phyloP scores from a whole-genome alignment of 1,140 invertebrate genomes.

The Drosophila prosaltans region DNA sequence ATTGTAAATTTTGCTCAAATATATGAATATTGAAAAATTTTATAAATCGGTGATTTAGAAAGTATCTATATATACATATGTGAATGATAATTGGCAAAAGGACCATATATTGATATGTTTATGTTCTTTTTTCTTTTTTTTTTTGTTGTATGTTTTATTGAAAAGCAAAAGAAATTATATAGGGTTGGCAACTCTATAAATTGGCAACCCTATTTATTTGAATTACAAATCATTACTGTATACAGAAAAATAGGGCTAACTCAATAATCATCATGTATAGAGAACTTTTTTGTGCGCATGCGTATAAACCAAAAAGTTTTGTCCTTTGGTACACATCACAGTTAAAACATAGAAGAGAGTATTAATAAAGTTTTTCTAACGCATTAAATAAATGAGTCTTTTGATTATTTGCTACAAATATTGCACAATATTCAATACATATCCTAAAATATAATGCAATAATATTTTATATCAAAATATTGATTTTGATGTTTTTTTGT shows the following conservation, averaged over 20 bases:
- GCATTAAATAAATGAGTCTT: conserved; percentile 53
- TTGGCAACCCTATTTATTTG: conserved; percentile 61
- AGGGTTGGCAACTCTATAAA: background rate
- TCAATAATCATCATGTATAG: conserved; percentile 77
- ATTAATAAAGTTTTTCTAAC: conserved; percentile 60
- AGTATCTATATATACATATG: no score
- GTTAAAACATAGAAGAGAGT: conserved; percentile 68
- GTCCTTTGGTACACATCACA: conserved; percentile 72
- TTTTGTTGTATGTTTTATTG: background rate
- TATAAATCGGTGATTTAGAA: no score
- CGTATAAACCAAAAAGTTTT: conserved; percentile 56
- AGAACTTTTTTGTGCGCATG: conserved; percentile 75
- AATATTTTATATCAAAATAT: conserved; percentile 57
- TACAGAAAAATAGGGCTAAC: conserved; percentile 78
- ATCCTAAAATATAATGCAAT: conserved; percentile 70
- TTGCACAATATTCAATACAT: conserved; percentile 64
- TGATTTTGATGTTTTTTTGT: conserved; percentile 54
- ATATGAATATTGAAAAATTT: no score
- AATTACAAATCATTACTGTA: conserved; percentile 60
- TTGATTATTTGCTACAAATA: conserved; percentile 48
- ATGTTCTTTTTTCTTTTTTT: no score
- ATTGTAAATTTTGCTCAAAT: no score
- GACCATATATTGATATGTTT: no score
- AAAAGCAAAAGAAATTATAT: background rate
- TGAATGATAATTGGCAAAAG: no score